Conservation (phyloP, 2,113 vertebrate genomes). For the Lepisosteus oculatus region DNA sequence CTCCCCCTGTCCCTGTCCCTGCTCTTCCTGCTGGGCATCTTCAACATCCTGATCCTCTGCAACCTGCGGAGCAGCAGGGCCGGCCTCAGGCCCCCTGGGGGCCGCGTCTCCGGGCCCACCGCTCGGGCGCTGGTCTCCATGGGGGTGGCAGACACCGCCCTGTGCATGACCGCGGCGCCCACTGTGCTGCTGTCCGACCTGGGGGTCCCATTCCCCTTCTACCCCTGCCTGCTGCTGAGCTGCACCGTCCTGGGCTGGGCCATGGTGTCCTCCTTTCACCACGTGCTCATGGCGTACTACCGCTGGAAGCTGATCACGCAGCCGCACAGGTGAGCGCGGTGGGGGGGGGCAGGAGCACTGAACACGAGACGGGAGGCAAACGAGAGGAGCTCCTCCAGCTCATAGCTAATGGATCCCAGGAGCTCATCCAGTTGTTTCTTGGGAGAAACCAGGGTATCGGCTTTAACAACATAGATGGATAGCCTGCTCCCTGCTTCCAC, state of each 20-base stretch:
- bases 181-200: neutral
- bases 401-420: no score
- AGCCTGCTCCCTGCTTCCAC: no score
- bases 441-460: no score
- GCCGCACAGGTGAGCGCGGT: neutral
- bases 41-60: slow-evolving; percentile 1
- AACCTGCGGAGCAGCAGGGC: neutral
- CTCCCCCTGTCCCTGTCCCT: slow-evolving; percentile 2
- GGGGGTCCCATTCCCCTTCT: neutral
- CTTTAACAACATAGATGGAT: no score
- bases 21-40: neutral
- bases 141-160: neutral
- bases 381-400: no score
- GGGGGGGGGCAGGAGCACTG: no score
- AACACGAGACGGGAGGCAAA: no score
- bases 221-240: slow-evolving; percentile 2
- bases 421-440: no score
- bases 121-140: slow-evolving; percentile 2
- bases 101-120: neutral
- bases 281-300: slow-evolving; percentile 10
- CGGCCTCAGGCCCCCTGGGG: neutral
- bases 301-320: neutral
- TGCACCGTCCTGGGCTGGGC: slow-evolving; percentile 1
- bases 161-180: neutral
- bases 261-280: slow-evolving; percentile 5